Evolutionary conservation across 2,797 vertebrate species (phyloP).

Genomic region (Smutsia temminckii): DNA sequence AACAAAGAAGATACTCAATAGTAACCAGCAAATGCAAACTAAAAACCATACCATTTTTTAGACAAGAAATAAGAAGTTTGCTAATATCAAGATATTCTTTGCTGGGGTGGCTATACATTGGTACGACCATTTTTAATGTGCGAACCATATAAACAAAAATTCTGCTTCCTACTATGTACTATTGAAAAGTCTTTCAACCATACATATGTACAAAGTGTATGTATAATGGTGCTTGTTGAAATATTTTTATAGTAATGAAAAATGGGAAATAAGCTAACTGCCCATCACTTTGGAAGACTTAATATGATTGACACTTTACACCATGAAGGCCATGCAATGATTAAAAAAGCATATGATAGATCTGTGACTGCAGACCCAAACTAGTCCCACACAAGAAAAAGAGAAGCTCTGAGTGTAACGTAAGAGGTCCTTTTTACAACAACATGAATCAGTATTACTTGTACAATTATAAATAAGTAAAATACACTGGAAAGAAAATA

Average conservation of each 20-base stretch:
- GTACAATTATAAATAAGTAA: conserved; percentile 30
- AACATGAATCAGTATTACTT: not conserved
- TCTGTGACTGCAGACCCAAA: not conserved
- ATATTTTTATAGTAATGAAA: not conserved
- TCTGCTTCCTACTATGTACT: not conserved
- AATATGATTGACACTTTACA: not conserved
- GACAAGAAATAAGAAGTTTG: not conserved
- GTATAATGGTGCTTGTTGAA: not conserved
- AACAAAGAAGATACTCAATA: not conserved
- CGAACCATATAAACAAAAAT: not conserved
- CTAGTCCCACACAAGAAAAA: not conserved
- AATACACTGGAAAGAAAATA: conserved; percentile 9
- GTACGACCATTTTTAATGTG: not conserved
- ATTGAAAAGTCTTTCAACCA: not conserved
- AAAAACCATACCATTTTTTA: not conserved
- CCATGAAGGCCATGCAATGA: not conserved
- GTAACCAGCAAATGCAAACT: not conserved
- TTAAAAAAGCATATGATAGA: not conserved
- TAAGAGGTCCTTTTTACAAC: not conserved
- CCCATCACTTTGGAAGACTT: not conserved
- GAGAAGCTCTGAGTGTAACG: not conserved
- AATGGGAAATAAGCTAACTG: not conserved
- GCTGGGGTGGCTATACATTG: not conserved
- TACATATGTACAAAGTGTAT: not conserved
- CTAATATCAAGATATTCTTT: not conserved